These are phyloP conservation scores for Melikaiella ostensackeni DNA, from an alignment of 2,888 invertebrate genomes.

Conservation along the genomic window DNA sequence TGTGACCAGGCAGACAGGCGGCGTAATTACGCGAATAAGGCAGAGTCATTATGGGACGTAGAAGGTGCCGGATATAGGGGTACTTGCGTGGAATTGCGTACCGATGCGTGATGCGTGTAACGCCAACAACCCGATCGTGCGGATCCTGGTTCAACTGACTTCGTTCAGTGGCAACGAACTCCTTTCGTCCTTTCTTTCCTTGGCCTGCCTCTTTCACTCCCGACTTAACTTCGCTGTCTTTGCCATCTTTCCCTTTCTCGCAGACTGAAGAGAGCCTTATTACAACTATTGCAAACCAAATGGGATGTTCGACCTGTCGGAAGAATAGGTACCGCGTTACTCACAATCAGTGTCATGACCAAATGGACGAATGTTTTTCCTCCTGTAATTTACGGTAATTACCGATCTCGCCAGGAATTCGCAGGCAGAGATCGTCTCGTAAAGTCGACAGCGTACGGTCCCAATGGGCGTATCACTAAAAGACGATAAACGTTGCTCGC, in stretches of 20 bases:
- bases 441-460: conserved; percentile 45
- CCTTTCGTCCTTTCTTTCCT: conserved; percentile 9
- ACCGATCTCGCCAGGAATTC: conserved; percentile 48
- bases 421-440: conserved; percentile 43
- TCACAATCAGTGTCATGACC: conserved; percentile 38
- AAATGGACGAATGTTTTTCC: conserved; percentile 51
- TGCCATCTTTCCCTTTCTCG: conserved; percentile 24
- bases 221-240: not conserved
- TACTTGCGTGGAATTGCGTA: conserved; percentile 37
- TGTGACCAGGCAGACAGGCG: not conserved
- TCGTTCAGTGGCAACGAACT: conserved; percentile 32
- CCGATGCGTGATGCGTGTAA: conserved; percentile 38
- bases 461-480: conserved; percentile 53
- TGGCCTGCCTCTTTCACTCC: not conserved
- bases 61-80: conserved; percentile 35
- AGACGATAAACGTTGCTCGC: conserved; percentile 51
- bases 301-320: conserved; percentile 35
- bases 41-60: conserved; percentile 13
- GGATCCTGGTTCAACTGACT: conserved; percentile 22
- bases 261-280: conserved; percentile 20
- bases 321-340: conserved; percentile 38
- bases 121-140: conserved; percentile 36
- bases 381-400: conserved; percentile 55
- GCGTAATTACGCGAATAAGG: conserved; percentile 18
- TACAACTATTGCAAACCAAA: conserved; percentile 29